phyloP scores from a whole-genome alignment of 2,888 invertebrate species.

The Folsomia candida region DNA sequence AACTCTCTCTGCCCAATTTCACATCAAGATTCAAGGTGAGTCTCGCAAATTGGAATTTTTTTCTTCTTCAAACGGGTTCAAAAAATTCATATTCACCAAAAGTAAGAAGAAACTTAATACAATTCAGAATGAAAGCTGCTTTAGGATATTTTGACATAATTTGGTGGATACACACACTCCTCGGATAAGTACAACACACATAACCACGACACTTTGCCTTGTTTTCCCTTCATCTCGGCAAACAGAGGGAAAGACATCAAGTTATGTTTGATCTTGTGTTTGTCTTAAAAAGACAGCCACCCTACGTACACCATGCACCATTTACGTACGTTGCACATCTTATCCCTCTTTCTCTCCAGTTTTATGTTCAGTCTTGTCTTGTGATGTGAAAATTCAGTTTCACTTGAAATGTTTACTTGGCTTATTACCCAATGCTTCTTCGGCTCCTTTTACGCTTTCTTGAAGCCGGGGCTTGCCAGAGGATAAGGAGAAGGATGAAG shows the following conservation, averaged over 20 bases:
- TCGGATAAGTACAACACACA: too few relatives aligned
- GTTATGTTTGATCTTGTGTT: neutral
- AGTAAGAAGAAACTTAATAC: neutral
- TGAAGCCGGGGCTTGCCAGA: neutral
- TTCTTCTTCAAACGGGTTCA: neutral
- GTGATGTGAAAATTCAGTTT: neutral
- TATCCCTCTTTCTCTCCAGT: neutral
- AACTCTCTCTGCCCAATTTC: neutral
- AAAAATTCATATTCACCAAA: neutral
- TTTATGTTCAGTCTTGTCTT: neutral
- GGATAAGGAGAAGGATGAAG: neutral
- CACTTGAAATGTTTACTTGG: neutral
- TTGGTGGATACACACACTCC: neutral
- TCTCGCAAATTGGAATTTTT: neutral
- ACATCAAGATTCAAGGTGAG: neutral
- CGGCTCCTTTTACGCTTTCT: neutral
- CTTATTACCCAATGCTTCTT: neutral
- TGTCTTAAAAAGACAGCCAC: neutral
- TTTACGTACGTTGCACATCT: neutral
- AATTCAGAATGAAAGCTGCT: neutral
- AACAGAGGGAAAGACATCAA: neutral
- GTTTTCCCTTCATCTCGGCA: neutral
- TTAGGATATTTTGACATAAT: neutral
- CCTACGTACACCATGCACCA: neutral
- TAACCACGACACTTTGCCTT: neutral